Evolutionary conservation across 2,113 vertebrate species (phyloP).

Genomic region (Elaphurus davidianus): DNA sequence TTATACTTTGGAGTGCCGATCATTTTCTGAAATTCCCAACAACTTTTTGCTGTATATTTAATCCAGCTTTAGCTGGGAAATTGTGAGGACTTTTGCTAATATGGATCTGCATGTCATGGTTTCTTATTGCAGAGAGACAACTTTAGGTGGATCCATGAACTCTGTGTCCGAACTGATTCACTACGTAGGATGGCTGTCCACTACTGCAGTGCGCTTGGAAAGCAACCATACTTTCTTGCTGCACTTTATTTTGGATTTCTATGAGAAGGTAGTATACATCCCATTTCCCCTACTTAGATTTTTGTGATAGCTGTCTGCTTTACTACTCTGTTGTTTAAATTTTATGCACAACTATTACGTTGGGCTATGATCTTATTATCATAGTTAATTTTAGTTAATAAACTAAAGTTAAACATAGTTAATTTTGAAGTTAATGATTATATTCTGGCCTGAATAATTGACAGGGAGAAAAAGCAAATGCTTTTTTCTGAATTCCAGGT

Average conservation of each 20-base stretch:
- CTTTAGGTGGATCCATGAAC: conserved; percentile 85
- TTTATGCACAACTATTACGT: neutral
- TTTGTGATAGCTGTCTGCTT: neutral
- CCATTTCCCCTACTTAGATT: neutral
- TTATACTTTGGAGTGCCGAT: neutral
- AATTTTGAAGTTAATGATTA: conserved; percentile 26
- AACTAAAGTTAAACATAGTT: neutral
- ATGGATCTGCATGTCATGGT: neutral
- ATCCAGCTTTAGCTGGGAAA: neutral
- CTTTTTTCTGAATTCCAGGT: neutral
- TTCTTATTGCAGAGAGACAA: conserved; percentile 85
- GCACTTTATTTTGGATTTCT: conserved; percentile 92
- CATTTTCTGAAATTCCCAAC: neutral
- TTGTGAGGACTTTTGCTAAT: neutral
- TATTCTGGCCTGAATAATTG: conserved; percentile 3
- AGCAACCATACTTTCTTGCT: conserved; percentile 85
- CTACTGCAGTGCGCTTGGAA: conserved; percentile 86
- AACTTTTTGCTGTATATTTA: neutral
- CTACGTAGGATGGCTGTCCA: conserved; percentile 88
- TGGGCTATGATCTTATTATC: neutral
- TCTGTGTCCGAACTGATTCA: conserved; percentile 86
- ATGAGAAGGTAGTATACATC: conserved; percentile 88
- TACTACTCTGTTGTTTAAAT: conserved; percentile 22
- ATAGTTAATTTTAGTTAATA: neutral
- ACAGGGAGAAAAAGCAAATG: conserved; percentile 4